Evolutionary conservation across 2,113 vertebrate genomes (phyloP).

Genomic region (Corythaixoides concolor): DNA sequence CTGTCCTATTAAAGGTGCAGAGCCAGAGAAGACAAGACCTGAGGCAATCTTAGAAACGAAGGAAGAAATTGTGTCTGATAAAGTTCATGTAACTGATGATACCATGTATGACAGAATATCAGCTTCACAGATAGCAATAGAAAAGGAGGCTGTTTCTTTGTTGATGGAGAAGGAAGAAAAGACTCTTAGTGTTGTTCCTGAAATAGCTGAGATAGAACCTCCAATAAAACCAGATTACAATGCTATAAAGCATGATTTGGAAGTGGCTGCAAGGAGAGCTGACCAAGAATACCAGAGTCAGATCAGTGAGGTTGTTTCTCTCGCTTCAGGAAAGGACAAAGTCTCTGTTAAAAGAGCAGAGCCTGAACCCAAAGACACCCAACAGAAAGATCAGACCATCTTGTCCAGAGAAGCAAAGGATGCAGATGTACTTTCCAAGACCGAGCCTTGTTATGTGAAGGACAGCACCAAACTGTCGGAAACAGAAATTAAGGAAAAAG

Average conservation of each 20-base stretch:
- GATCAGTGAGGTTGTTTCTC: conserved; percentile 58
- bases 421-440: conserved; percentile 30
- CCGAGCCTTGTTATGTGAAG: conserved; percentile 40
- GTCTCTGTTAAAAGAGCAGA: conserved; percentile 4
- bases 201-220: conserved; percentile 66
- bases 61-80: conserved; percentile 13
- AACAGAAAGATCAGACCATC: conserved; percentile 39
- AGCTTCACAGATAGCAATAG: conserved; percentile 11
- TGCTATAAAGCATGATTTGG: conserved; percentile 68
- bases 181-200: conserved; percentile 67
- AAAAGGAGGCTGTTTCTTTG: conserved; percentile 27
- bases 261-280: conserved; percentile 64
- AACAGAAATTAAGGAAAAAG: conserved; percentile 91
- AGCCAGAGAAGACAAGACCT: conserved; percentile 26
- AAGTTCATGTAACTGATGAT: background rate
- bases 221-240: conserved; percentile 60
- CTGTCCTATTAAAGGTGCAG: conserved; percentile 7
- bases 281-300: conserved; percentile 66
- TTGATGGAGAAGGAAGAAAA: conserved; percentile 61
- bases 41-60: conserved; percentile 25
- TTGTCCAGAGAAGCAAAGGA: conserved; percentile 48
- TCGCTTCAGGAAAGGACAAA: conserved; percentile 31
- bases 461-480: conserved; percentile 72
- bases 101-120: conserved; percentile 5
- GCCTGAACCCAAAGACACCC: background rate